phyloP scores from a whole-genome alignment of 2,888 invertebrate genomes.

The Phyto melanocephala region DNA sequence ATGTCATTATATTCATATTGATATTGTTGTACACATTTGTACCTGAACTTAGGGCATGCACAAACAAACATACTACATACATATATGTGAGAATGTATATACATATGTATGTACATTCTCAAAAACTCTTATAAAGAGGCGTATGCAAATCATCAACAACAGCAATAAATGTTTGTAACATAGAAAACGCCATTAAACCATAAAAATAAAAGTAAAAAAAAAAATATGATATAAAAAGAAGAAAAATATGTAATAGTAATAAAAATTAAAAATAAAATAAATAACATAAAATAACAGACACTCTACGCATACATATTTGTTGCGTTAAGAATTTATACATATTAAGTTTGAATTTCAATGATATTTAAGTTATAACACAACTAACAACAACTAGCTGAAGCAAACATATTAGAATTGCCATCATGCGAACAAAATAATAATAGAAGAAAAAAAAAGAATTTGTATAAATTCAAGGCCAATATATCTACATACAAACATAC shows the following conservation, averaged over 20 bases:
- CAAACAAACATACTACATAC: too few species aligned
- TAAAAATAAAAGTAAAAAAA: slow-evolving; percentile 12
- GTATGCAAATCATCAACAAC: slow-evolving; percentile 38
- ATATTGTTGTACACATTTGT: neutral
- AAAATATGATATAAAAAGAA: neutral
- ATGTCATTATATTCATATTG: neutral
- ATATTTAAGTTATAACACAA: slow-evolving; percentile 21
- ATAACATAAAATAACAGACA: neutral
- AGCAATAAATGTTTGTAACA: neutral
- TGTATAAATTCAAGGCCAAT: slow-evolving; percentile 57
- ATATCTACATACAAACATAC: too few species aligned
- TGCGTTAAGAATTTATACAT: slow-evolving; percentile 36
- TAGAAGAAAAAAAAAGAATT: neutral
- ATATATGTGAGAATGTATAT: too few species aligned
- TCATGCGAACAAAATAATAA: neutral
- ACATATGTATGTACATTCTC: too few species aligned
- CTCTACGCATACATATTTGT: slow-evolving; percentile 37
- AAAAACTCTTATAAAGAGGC: neutral
- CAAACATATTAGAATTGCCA: neutral
- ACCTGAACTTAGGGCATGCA: neutral
- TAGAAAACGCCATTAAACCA: neutral
- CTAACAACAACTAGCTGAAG: neutral
- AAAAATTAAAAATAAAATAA: neutral
- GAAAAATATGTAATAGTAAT: neutral
- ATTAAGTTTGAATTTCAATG: slow-evolving; percentile 34